A percentile compares a stretch with the other conserved stretches of the same genome.
phyloP scores from a whole-genome alignment of 2,113 vertebrate species.

The Dunckerocampus dactyliophorus region DNA sequence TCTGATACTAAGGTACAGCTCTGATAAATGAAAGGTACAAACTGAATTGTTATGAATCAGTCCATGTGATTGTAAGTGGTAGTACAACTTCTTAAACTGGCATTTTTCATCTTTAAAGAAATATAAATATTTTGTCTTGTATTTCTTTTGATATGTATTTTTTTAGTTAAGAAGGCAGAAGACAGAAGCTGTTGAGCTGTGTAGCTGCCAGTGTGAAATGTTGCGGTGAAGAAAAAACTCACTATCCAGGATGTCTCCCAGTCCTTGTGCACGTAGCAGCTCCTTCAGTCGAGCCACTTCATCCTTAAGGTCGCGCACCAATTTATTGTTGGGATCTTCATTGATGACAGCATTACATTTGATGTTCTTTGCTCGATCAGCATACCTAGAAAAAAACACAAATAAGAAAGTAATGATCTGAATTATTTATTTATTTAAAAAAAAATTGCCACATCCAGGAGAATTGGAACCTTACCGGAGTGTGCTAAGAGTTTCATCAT shows the following conservation, averaged over 20 bases:
- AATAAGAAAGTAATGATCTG: neutral
- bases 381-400: conserved; percentile 75
- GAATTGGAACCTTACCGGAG: conserved; percentile 77
- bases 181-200: conserved; percentile 21
- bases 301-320: conserved; percentile 95
- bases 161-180: conserved; percentile 1
- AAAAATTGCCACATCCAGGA: neutral
- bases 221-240: conserved; percentile 67
- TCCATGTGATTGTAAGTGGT: no score
- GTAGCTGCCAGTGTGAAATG: conserved; percentile 12
- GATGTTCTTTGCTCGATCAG: conserved; percentile 96
- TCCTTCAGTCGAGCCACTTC: conserved; percentile 93
- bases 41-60: neutral
- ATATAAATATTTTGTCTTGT: neutral
- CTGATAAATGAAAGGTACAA: neutral
- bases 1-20: no score
- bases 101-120: neutral
- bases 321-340: conserved; percentile 94
- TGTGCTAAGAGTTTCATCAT: conserved; percentile 98
- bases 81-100: neutral
- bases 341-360: conserved; percentile 99
- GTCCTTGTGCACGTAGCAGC: conserved; percentile 90
- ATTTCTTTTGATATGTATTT: no score
- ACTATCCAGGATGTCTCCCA: conserved; percentile 98
- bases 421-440: neutral